Evolutionary conservation across 2,888 invertebrate species (phyloP), one percentile per base, ranked within the genome.

Genomic region (Ametastegia equiseti): DNA sequence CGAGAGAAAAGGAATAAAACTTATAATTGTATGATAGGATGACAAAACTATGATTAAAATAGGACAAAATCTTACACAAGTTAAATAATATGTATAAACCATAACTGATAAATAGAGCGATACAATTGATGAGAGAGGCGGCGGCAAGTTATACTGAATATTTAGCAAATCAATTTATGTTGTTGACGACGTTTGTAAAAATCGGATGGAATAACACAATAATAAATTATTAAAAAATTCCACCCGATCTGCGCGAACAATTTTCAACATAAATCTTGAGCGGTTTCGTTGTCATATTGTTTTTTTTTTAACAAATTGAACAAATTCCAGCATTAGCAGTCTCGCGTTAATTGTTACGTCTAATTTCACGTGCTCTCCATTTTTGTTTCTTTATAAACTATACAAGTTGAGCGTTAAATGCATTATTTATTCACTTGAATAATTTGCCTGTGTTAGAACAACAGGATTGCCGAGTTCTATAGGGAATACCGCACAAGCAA

Each of bases 31-130:
- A 15, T 15, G 47, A 71, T 71, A 15, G 47, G 15, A 27, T 27
- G 45, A 47, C 15, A 71, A 42, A 71, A 27, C 6, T 47, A 71
- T 47, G 15, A 71, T 71, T 45, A 45, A 71, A 67, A 67, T 39
- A 67, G 65, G 65, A 67, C n/a, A 67, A 60, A 67, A 67, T 39
- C 36, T 19, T 39, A 65, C 65, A 39, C 11, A 65, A 65, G 36
- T 65, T 13, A 19, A 19, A 19, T n/a, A n/a, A n/a, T 36, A 67
- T 36, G 36, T 39, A 39, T n/a, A n/a, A n/a, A 39, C 33, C 36
- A 13, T 39, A 39, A 67, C n/a, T 67, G 19, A 67, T 33, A 39
- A 33, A 67, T 67, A 39, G 9, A 67, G 65, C 19, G 65, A 65
- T 65, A 65, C n/a, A 5, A 65, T n/a, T n/a, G n/a, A 65, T 39